Base-by-base conservation (phyloP, 2,113 vertebrate species). In the Lonchura striata region DNA sequence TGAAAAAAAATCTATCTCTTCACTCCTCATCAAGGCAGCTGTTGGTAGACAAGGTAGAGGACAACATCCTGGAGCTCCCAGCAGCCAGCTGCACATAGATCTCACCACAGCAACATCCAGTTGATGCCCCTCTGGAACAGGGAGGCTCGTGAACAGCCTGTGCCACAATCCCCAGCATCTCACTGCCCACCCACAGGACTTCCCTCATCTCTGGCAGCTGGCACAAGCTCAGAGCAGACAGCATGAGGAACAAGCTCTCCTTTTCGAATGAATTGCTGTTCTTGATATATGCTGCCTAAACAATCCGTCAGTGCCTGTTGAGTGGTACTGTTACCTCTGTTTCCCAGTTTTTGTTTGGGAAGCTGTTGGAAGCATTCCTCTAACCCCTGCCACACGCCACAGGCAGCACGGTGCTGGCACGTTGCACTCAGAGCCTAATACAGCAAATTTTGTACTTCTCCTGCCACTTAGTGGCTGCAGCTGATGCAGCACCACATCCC, bases 391-490 rank as follows among this genome's bases (percentile, higher is more conserved):
- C 61, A 71, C 49, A 19, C 0, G 2, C 35, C 64, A 47, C 49
- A 57, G 52, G 56, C 57, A 82, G 44, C 15, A 8, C 15, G 30
- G 41, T 21, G 39, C 46, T 35, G 85, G n/a, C 39, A 4, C 2
- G 17, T 13, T 28, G 35, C 15, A 44, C 30, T 66, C 47, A 17
- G 53, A 74, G 76, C 69, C 46, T 6, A 6, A 17, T 1, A 5
- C 4, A 19, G 50, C 60, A 37, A 81, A 84, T 74, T 20, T 37
- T 86, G 79, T 59, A 20, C 81, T 79, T 79, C 87, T 89, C 44
- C 96, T 97, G 96, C 94, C 97, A 66, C 90, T 75, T 83, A 96
- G 96, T 74, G 97, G 95, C 85, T 61, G 84, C 71, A 84, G 72
- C 49, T 64, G 65, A 42, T 72, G 77, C 80, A 82, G 90, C 94